These are phyloP conservation scores for Magallana ariakensis DNA, from an alignment of 1,140 invertebrate species.

Conservation along the genomic window DNA sequence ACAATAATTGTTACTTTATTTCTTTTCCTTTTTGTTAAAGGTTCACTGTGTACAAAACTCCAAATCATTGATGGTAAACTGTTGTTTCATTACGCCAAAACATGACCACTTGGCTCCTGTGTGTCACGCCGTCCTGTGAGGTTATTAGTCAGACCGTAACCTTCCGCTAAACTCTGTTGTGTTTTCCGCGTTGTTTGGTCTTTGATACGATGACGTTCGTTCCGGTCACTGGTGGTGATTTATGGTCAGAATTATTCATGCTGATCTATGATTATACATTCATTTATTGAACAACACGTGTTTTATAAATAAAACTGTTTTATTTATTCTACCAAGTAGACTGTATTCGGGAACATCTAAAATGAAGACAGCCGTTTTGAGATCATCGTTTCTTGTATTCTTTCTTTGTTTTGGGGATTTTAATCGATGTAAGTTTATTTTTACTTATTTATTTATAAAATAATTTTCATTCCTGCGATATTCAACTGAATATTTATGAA, in stretches of 20 bases:
- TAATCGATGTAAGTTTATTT: neutral
- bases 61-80: neutral
- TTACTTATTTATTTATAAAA: neutral
- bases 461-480: no score
- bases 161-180: neutral
- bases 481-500: no score
- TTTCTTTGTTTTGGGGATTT: neutral
- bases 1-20: no score
- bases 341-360: neutral
- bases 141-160: neutral
- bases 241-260: neutral
- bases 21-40: no score
- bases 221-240: neutral
- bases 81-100: neutral
- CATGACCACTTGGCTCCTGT: neutral
- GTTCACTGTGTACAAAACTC: neutral
- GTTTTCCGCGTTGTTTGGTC: neutral
- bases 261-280: neutral
- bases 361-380: neutral
- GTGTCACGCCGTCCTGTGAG: neutral
- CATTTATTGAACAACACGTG: neutral
- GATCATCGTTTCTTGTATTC: neutral
- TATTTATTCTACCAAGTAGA: neutral
- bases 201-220: constrained; percentile 6
- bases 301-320: neutral